Evolutionary conservation across 2,113 vertebrate species (phyloP).

Genomic region (Leucoraja erinaceus): DNA sequence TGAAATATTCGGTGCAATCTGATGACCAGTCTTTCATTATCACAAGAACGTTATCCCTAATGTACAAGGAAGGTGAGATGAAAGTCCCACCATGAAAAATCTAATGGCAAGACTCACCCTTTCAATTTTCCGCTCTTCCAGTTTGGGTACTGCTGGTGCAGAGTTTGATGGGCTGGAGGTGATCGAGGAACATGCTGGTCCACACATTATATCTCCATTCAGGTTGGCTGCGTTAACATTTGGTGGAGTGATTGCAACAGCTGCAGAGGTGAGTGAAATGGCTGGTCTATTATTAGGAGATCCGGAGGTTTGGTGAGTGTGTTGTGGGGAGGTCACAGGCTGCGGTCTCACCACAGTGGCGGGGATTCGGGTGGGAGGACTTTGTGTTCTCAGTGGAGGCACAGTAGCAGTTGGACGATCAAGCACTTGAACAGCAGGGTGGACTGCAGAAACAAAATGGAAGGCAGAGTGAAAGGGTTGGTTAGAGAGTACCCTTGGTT

Average conservation of each 20-base stretch:
- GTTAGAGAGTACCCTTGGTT: not conserved
- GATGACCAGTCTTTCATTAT: not conserved
- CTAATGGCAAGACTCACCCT: conserved; percentile 64
- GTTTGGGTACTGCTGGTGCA: conserved; percentile 51
- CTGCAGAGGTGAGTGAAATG: conserved; percentile 72
- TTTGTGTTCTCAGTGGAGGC: conserved; percentile 75
- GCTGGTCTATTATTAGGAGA: conserved; percentile 60
- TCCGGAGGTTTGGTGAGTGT: conserved; percentile 60
- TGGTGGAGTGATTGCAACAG: conserved; percentile 75
- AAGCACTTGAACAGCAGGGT: conserved; percentile 65
- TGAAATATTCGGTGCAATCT: not conserved
- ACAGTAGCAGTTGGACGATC: conserved; percentile 74
- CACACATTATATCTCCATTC: conserved; percentile 58
- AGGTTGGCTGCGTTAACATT: conserved; percentile 75
- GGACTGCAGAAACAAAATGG: conserved; percentile 50
- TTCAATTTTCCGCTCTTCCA: conserved; percentile 76
- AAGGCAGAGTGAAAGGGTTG: not conserved
- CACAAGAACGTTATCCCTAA: not conserved
- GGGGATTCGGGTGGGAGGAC: conserved; percentile 75
- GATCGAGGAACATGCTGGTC: conserved; percentile 50
- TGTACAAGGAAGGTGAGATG: not conserved
- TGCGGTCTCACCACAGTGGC: conserved; percentile 66
- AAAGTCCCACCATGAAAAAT: not conserved
- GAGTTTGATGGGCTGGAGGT: conserved; percentile 56
- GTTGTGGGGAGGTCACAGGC: conserved; percentile 68